Evolutionary conservation across 2,113 vertebrate species (phyloP).

Genomic region (Oryzias curvinotus): DNA sequence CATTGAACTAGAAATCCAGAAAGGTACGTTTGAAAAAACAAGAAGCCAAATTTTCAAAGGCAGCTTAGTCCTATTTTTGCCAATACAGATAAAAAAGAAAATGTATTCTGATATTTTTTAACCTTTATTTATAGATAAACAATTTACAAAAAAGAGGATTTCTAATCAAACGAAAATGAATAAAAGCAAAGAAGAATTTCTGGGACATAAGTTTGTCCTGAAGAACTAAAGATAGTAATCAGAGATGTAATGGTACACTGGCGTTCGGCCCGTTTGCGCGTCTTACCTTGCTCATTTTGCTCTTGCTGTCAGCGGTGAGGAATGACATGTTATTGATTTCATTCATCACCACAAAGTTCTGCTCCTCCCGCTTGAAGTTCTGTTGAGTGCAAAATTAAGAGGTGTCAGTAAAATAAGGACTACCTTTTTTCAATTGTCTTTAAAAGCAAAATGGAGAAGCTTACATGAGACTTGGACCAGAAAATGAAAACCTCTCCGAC

Average conservation of each 20-base stretch:
- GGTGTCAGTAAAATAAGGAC: neutral
- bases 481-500: slow-evolving; percentile 95
- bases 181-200: too few relatives aligned
- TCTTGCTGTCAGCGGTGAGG: slow-evolving; percentile 94
- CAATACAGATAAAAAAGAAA: neutral
- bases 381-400: slow-evolving; percentile 37
- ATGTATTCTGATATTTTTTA: neutral
- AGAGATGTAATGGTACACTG: neutral
- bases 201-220: neutral
- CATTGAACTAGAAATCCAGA: slow-evolving; percentile 4
- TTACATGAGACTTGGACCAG: slow-evolving; percentile 96
- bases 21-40: too few relatives aligned
- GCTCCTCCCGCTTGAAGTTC: slow-evolving; percentile 96
- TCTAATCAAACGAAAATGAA: too few relatives aligned
- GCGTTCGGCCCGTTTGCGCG: neutral
- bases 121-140: too few relatives aligned
- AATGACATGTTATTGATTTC: slow-evolving; percentile 99
- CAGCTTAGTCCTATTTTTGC: too few relatives aligned
- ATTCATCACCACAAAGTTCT: slow-evolving; percentile 96
- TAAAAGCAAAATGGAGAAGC: slow-evolving; percentile 42
- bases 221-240: neutral
- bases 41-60: too few relatives aligned
- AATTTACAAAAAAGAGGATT: too few relatives aligned
- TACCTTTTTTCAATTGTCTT: neutral
- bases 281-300: slow-evolving; percentile 95